Conservation (phyloP, 1,140 invertebrate species). For the Drosophila cardini region DNA sequence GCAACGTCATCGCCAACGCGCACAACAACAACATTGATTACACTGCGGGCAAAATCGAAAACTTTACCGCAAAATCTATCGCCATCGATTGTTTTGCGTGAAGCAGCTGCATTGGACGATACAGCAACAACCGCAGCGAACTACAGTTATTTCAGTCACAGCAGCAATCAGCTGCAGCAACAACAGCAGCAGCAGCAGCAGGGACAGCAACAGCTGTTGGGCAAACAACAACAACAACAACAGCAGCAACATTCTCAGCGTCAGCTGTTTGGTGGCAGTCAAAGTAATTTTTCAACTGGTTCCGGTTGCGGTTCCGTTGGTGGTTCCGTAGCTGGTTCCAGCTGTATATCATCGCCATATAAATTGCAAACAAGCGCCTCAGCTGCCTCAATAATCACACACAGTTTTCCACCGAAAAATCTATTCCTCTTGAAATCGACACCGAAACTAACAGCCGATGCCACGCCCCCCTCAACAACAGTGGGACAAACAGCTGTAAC, state of each 20-base stretch:
- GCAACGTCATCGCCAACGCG: slow-evolving; percentile 53
- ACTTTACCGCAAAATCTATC: slow-evolving; percentile 86
- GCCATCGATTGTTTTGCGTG: slow-evolving; percentile 71
- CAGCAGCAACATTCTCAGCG: slow-evolving; percentile 43
- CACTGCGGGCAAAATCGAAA: slow-evolving; percentile 86
- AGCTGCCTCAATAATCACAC: slow-evolving; percentile 70
- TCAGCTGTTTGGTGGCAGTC: slow-evolving; percentile 72
- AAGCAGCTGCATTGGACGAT: slow-evolving; percentile 67
- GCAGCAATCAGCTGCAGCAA: slow-evolving; percentile 22
- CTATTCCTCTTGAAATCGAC: slow-evolving; percentile 83
- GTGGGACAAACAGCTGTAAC: slow-evolving; percentile 8
- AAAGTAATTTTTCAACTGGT: slow-evolving; percentile 18
- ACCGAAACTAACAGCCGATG: slow-evolving; percentile 58
- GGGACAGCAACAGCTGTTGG: slow-evolving; percentile 9
- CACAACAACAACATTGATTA: slow-evolving; percentile 84
- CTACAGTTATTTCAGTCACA: slow-evolving; percentile 5
- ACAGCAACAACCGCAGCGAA: slow-evolving; percentile 35
- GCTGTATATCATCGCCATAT: slow-evolving; percentile 46
- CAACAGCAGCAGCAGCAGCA: slow-evolving; percentile 14
- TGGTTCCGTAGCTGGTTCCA: slow-evolving; percentile 9
- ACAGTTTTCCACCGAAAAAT: slow-evolving; percentile 83
- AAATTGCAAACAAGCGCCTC: slow-evolving; percentile 69
- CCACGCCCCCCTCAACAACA: slow-evolving; percentile 20
- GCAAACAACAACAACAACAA: slow-evolving; percentile 11
- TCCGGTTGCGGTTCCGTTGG: slow-evolving; percentile 7